phyloP scores from a whole-genome alignment of 2,113 vertebrate genomes.

The Cinclus mexicanus region DNA sequence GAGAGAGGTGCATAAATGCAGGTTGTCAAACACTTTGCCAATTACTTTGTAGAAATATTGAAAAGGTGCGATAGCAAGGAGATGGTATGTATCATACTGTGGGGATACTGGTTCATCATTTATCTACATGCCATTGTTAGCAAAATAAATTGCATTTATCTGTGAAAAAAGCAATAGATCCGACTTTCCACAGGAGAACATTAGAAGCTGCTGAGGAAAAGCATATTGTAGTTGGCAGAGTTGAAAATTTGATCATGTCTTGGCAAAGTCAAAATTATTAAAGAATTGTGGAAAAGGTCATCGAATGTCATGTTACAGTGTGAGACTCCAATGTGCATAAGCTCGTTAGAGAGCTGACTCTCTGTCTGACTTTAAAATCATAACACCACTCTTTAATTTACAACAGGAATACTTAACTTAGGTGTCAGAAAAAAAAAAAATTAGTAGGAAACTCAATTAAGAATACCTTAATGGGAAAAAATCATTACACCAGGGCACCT shows the following conservation, averaged over 20 bases:
- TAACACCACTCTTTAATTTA: not conserved
- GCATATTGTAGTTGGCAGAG: not conserved
- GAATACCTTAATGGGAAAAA: not conserved
- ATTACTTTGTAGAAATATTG: not conserved
- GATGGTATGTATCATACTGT: not conserved
- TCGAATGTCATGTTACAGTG: not conserved
- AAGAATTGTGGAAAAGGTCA: not conserved
- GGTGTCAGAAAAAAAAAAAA: not conserved
- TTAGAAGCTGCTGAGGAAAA: not conserved
- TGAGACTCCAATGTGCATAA: not conserved
- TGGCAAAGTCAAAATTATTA: not conserved
- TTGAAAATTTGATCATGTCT: not conserved
- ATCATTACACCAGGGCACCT: not conserved
- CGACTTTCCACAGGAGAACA: not conserved
- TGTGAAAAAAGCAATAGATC: not conserved
- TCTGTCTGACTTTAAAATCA: not conserved
- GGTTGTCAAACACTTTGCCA: not conserved
- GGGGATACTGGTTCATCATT: not conserved
- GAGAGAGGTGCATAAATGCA: not conserved
- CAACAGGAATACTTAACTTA: not conserved
- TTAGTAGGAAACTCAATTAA: not conserved
- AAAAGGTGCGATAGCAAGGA: not conserved
- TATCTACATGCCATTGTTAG: not conserved
- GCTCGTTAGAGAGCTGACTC: not conserved
- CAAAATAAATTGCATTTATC: not conserved